Percentiles rank a stretch among this genome's conserved stretches.
Conservation (phyloP, 2,113 vertebrate species). For the Dinomys branickii region DNA sequence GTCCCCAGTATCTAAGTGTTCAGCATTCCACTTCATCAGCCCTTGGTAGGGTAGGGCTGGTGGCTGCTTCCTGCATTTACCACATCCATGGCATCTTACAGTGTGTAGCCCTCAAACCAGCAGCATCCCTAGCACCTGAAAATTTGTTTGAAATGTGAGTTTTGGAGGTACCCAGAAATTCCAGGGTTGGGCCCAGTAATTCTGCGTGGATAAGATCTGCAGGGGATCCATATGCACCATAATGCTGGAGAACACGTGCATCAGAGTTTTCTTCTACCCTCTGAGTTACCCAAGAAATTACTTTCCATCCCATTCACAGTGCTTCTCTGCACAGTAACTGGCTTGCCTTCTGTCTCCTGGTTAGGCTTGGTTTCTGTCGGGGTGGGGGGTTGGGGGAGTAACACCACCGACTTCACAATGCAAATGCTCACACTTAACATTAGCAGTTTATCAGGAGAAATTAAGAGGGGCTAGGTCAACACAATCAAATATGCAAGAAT, state of each 20-base stretch:
- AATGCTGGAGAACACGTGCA: not conserved
- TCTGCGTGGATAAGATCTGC: not conserved
- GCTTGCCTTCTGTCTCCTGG: slow-evolving; percentile 12
- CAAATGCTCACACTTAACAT: not conserved
- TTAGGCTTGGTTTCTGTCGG: not conserved
- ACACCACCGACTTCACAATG: not conserved
- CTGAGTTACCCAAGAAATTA: not conserved
- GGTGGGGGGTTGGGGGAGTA: not conserved
- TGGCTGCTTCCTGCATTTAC: not conserved
- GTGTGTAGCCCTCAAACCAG: too few relatives aligned
- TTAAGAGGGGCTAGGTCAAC: not conserved
- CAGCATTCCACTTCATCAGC: not conserved
- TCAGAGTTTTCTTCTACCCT: not conserved
- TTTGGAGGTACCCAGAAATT: not conserved
- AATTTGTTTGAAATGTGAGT: not conserved
- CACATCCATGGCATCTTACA: not conserved
- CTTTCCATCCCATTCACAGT: not conserved
- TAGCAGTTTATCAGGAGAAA: not conserved
- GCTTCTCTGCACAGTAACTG: not conserved
- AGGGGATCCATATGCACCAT: not conserved
- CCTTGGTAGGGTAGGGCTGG: not conserved
- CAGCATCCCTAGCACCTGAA: not conserved
- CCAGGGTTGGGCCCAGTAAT: not conserved
- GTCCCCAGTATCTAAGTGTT: not conserved
- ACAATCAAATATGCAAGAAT: slow-evolving; percentile 33